Evolutionary conservation across 2,797 vertebrate species (phyloP).

Genomic region (Benthosema pterotum): DNA sequence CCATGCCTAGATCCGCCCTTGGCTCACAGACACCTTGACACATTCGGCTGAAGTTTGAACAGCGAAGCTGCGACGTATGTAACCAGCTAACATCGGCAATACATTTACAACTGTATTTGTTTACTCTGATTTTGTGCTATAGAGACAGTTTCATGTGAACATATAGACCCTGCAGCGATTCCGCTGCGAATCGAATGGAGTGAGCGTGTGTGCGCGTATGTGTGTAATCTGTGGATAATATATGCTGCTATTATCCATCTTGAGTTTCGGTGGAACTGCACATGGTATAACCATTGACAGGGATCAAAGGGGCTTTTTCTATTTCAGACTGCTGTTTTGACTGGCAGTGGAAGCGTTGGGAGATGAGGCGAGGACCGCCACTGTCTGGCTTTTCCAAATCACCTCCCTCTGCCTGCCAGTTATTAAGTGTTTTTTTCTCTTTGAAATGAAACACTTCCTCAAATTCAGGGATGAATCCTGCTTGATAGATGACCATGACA

Average conservation of each 20-base stretch:
- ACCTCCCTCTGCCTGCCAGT: conserved; percentile 13
- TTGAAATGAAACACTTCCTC: conserved; percentile 41
- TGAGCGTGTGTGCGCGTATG: too few relatives aligned
- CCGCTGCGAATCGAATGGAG: conserved; percentile 50
- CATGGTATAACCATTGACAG: conserved; percentile 54
- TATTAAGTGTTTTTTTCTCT: conserved; percentile 34
- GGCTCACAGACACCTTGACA: too few relatives aligned
- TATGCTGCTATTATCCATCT: conserved; percentile 58
- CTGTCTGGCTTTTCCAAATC: conserved; percentile 21
- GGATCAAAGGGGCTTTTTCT: conserved; percentile 38
- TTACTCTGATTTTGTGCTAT: conserved; percentile 61
- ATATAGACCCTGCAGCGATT: conserved; percentile 49
- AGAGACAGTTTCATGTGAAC: conserved; percentile 61
- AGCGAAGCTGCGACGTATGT: conserved; percentile 44
- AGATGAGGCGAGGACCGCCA: conserved; percentile 38
- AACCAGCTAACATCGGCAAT: conserved; percentile 78
- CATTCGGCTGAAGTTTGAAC: too few relatives aligned
- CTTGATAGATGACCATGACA: conserved; percentile 32
- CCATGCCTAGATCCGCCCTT: too few relatives aligned
- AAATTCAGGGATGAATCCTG: conserved; percentile 16
- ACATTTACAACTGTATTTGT: conserved; percentile 64
- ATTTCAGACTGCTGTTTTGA: conserved; percentile 58
- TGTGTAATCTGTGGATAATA: background rate
- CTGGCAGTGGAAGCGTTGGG: conserved; percentile 24
- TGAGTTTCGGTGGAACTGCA: conserved; percentile 38